Percentiles rank a stretch among this genome's conserved stretches.
phyloP scores from a whole-genome alignment of 2,113 vertebrate species.

The Melanotaenia duboulayi region DNA sequence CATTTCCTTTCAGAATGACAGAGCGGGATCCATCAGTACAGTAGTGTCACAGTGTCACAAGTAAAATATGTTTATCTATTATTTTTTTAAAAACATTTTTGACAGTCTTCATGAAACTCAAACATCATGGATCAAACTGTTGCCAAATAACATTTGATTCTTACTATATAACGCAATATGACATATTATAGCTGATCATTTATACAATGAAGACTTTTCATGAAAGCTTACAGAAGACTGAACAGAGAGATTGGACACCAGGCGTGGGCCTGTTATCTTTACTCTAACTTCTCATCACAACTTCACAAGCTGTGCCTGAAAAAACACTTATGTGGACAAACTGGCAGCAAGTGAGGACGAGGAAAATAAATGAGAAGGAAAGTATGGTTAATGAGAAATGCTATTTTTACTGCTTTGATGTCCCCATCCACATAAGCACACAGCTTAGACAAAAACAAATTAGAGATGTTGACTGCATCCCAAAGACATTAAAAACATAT shows the following conservation, averaged over 20 bases:
- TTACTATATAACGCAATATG: conserved; percentile 39
- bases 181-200: conserved; percentile 46
- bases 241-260: conserved; percentile 46
- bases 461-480: conserved; percentile 84
- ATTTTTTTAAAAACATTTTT: no score
- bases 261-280: conserved; percentile 65
- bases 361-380: conserved; percentile 85
- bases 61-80: neutral
- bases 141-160: conserved; percentile 26
- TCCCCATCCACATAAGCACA: conserved; percentile 83
- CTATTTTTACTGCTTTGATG: conserved; percentile 87
- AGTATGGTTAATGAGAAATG: conserved; percentile 85
- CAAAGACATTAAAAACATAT: conserved; percentile 88
- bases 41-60: neutral
- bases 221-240: conserved; percentile 51
- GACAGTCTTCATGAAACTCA: neutral
- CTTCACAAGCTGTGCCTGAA: conserved; percentile 77
- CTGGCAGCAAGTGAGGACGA: conserved; percentile 75
- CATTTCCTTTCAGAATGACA: neutral
- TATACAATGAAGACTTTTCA: conserved; percentile 38
- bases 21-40: neutral
- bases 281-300: conserved; percentile 70
- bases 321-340: conserved; percentile 75
- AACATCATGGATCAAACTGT: conserved; percentile 17
- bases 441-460: conserved; percentile 87